Evolutionary conservation across 2,888 invertebrate genomes (phyloP).

Genomic region (Polyommatus icarus): DNA sequence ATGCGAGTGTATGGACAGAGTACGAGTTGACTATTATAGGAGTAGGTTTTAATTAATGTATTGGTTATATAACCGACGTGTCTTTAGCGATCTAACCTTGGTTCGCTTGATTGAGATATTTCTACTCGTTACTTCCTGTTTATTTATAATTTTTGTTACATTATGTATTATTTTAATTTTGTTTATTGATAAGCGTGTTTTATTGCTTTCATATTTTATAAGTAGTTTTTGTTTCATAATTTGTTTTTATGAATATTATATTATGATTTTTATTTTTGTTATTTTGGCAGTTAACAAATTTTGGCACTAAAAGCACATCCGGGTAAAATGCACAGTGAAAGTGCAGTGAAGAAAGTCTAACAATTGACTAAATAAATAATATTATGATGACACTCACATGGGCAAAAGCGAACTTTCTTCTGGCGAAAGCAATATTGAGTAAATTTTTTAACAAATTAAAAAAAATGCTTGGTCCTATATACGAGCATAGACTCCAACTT

Average conservation of each 20-base stretch:
- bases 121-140: conserved; percentile 54
- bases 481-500: not conserved
- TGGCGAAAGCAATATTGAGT: not conserved
- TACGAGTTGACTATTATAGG: conserved; percentile 57
- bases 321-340: conserved; percentile 10
- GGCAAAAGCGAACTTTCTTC: not conserved
- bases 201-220: not conserved
- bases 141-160: conserved; percentile 43
- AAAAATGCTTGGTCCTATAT: not conserved
- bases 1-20: conserved; percentile 46
- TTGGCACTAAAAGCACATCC: not conserved
- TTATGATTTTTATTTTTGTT: not conserved
- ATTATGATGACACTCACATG: conserved; percentile 17
- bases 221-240: not conserved
- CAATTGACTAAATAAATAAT: not conserved
- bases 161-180: conserved; percentile 32
- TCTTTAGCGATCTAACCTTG: conserved; percentile 69
- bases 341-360: conserved; percentile 7
- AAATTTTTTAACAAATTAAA: not conserved
- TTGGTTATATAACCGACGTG: conserved; percentile 62
- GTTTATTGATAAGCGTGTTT: conserved; percentile 31
- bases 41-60: conserved; percentile 68
- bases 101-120: conserved; percentile 70
- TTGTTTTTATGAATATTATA: not conserved
- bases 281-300: not conserved